Evolutionary conservation across 2,113 vertebrate genomes (phyloP).

Genomic region (Coryphaenoides rupestris): DNA sequence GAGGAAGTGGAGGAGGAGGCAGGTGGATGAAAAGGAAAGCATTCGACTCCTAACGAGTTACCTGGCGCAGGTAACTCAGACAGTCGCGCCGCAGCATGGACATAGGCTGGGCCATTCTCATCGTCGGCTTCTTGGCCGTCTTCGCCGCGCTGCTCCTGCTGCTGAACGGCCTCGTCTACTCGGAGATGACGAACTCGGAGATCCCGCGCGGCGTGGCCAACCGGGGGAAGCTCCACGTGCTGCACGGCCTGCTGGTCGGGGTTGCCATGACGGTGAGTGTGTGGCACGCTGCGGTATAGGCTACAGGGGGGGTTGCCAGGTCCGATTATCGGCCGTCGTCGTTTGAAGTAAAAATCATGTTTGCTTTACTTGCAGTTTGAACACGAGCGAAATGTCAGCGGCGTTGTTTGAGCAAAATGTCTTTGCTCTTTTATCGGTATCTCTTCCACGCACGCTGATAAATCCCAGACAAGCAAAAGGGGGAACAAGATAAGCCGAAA

Average conservation of each 20-base stretch:
- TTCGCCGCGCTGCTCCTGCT: slow-evolving; percentile 71
- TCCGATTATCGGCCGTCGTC: slow-evolving; percentile 30
- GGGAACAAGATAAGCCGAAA: no score
- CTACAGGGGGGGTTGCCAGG: slow-evolving; percentile 8
- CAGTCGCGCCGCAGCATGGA: slow-evolving; percentile 67
- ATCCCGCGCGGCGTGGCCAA: slow-evolving; percentile 73
- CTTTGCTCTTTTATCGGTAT: no score
- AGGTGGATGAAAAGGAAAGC: slow-evolving; percentile 41
- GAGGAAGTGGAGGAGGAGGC: slow-evolving; percentile 25
- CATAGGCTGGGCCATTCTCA: slow-evolving; percentile 54
- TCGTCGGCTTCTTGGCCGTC: slow-evolving; percentile 66
- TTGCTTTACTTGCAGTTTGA: neutral
- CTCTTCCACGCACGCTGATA: no score
- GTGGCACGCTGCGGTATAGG: neutral
- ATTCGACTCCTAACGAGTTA: slow-evolving; percentile 41
- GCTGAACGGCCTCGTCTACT: slow-evolving; percentile 74
- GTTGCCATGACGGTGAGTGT: slow-evolving; percentile 74
- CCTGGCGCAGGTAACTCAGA: slow-evolving; percentile 15
- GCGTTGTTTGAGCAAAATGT: no score
- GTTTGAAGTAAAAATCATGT: slow-evolving; percentile 11
- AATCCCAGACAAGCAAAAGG: no score
- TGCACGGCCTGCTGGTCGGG: slow-evolving; percentile 66
- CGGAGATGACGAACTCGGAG: slow-evolving; percentile 75
- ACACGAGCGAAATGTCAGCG: no score
- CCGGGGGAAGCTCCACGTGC: slow-evolving; percentile 65